These are phyloP conservation scores for Conus betulinus DNA, from an alignment of 1,140 invertebrate species.

Conservation along the genomic window DNA sequence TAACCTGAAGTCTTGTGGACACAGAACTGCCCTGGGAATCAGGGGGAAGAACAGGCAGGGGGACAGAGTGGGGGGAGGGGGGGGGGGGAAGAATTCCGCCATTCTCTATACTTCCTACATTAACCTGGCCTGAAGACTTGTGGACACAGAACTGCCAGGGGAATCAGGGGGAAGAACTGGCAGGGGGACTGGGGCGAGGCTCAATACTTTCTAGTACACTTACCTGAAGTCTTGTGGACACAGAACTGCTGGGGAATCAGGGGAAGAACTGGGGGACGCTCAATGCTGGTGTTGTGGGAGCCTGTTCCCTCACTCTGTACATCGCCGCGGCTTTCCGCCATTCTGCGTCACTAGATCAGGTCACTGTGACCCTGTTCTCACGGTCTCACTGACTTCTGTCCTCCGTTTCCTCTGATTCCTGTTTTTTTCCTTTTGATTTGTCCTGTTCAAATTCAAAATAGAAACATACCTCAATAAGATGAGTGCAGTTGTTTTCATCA, in stretches of 20 bases:
- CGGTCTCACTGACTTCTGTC: background rate
- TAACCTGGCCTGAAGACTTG: conserved; percentile 2
- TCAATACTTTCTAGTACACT: too few species aligned
- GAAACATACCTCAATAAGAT: too few species aligned
- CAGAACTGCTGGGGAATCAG: conserved; percentile 12
- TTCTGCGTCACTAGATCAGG: background rate
- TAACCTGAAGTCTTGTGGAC: background rate
- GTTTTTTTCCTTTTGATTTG: too few species aligned
- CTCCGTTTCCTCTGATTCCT: too few species aligned
- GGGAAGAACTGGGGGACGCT: background rate
- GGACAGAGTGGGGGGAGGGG: too few species aligned
- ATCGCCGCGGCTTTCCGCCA: background rate
- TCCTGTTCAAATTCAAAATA: too few species aligned
- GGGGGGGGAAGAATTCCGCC: too few species aligned
- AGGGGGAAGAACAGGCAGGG: background rate
- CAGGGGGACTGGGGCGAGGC: too few species aligned
- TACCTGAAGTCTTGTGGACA: conserved; percentile 4
- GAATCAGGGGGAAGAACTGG: background rate
- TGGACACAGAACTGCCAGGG: conserved; percentile 6
- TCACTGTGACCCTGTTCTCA: background rate
- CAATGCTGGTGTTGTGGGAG: background rate
- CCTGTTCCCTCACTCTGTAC: background rate
- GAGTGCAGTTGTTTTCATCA: too few species aligned
- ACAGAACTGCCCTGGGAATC: conserved; percentile 1
- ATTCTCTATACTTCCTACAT: too few species aligned